Evolutionary conservation across 2,113 vertebrate species (phyloP), one percentile per base, ranked within the genome.

Genomic region (Merops nubicus): DNA sequence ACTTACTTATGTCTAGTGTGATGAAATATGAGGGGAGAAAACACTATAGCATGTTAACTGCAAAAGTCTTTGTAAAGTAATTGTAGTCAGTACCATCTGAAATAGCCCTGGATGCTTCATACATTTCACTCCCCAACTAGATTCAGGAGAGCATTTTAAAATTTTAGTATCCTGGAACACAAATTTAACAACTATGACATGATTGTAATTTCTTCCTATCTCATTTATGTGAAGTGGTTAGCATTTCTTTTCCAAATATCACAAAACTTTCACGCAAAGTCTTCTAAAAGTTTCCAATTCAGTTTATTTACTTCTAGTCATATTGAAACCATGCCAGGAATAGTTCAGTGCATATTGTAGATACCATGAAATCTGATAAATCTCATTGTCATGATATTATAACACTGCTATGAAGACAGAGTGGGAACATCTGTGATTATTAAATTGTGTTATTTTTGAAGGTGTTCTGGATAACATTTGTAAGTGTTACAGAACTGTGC

Each of bases 391-490:
- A 92, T 89, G 88, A 89, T 92, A 93, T 89, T 94, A 85, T 87
- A 96, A 50, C 74, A 53, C 59, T 88, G 80, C 65, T 95, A 88
- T 95, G 85, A 97, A 96, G 89, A 96, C 83, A 92, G 91, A 96
- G 91, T 83, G 84, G 67, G 79, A 96, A 96, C 87, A 96, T 91
- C 95, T 96, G 84, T 95, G 91, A 90, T 96, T 97, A 95, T 96
- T 92, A 95, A 96, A 96, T 88, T 88, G 83, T 93, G 93, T 95
- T 96, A 81, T 93, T 97, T 97, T 96, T 84, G 73, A 91, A 96
- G 57, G 67, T 21, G 2, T 93, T 95, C 88, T 93, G 87, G 90
- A 72, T 93, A 95, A 91, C 82, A 85, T 83, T 93, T 95, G 91
- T 0, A 8, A 89, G 77, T 94, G 94, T 89, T 91, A 87, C 59